Evolutionary conservation across 2,113 vertebrate genomes (phyloP).

Genomic region (Zosterops lateralis): DNA sequence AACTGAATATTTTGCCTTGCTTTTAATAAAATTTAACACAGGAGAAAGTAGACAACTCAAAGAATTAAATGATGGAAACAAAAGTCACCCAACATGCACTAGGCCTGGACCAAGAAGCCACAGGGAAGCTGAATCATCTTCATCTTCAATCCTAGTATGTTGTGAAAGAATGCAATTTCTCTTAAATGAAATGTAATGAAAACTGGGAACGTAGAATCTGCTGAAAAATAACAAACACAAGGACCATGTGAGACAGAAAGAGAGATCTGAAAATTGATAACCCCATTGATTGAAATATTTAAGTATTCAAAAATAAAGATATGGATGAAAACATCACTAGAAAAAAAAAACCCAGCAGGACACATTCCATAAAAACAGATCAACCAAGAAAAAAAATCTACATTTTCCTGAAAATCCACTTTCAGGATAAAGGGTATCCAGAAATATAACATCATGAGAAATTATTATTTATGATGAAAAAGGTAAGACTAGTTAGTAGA

Average conservation of each 20-base stretch:
- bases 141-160: neutral
- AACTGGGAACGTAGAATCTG: neutral
- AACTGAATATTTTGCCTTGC: neutral
- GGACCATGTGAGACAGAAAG: neutral
- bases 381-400: neutral
- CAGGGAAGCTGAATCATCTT: neutral
- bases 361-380: neutral
- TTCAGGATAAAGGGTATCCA: neutral
- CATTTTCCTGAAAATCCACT: neutral
- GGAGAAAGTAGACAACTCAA: neutral
- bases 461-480: neutral
- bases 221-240: neutral
- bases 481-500: neutral
- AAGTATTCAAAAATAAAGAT: neutral
- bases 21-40: neutral
- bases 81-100: neutral
- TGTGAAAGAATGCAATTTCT: neutral
- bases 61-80: neutral
- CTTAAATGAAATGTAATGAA: neutral
- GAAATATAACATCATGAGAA: neutral
- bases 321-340: neutral
- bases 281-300: neutral
- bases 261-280: neutral
- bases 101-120: neutral
- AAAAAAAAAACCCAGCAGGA: neutral